A percentile compares a stretch with the other conserved stretches of the same genome.
Conservation (phyloP, 2,113 vertebrate genomes). For the Rhynchopsitta pachyrhyncha region DNA sequence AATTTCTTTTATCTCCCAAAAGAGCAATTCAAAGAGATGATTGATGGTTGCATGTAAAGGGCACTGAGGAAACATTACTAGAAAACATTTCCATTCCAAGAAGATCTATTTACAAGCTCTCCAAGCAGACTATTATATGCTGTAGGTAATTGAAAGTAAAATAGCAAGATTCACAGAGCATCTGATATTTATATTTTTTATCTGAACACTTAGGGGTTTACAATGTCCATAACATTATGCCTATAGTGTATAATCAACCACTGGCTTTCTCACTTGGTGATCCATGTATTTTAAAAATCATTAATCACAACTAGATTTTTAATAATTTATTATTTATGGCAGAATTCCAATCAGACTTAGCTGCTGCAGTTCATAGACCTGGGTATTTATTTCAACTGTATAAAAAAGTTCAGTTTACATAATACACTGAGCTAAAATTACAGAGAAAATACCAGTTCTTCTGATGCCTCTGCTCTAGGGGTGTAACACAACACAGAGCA, state of each 20-base stretch:
- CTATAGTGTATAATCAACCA: constrained; percentile 16
- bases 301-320: not conserved
- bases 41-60: constrained; percentile 2
- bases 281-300: constrained; percentile 4
- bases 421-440: not conserved
- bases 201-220: not conserved
- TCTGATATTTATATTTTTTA: constrained; percentile 15
- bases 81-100: constrained; percentile 29
- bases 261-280: not conserved
- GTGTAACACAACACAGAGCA: not conserved
- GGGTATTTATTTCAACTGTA: not conserved
- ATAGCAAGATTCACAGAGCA: not conserved
- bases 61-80: constrained; percentile 10
- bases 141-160: constrained; percentile 41
- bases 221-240: not conserved
- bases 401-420: not conserved
- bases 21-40: constrained; percentile 11
- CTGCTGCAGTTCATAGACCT: not conserved
- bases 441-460: not conserved
- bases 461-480: not conserved
- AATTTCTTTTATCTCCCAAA: not conserved
- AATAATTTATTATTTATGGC: not conserved
- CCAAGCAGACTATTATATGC: not conserved
- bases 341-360: not conserved
- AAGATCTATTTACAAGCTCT: not conserved